These are phyloP conservation scores for Pinctada fucata DNA, from an alignment of 2,888 invertebrate genomes.

Conservation along the genomic window DNA sequence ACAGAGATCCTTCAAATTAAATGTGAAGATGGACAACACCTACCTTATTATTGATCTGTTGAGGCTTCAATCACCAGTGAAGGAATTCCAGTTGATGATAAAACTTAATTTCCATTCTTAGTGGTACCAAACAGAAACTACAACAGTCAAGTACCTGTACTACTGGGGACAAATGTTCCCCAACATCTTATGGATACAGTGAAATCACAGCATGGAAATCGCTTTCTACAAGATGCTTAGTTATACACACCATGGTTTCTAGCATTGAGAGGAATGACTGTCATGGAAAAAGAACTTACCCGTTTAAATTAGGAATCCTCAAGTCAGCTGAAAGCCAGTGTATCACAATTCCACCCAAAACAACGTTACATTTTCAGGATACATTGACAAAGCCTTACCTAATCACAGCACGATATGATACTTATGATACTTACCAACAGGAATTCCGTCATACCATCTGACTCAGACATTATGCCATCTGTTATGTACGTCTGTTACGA, in stretches of 20 bases:
- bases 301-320: not conserved
- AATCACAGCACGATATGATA: too few species aligned
- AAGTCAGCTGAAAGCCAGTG: not conserved
- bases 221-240: constrained; percentile 5
- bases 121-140: constrained; percentile 29
- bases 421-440: too few species aligned
- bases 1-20: not conserved
- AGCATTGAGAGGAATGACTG: not conserved
- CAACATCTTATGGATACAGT: not conserved
- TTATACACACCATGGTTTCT: constrained; percentile 23
- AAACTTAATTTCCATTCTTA: not conserved
- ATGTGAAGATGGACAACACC: not conserved
- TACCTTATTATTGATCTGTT: not conserved
- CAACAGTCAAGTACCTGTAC: constrained; percentile 12
- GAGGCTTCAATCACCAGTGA: not conserved
- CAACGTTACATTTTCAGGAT: too few species aligned
- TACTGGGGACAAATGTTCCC: constrained; percentile 16
- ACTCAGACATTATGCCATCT: too few species aligned
- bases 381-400: too few species aligned
- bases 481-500: too few species aligned
- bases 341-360: constrained; percentile 8
- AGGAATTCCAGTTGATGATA: not conserved
- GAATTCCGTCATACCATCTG: too few species aligned
- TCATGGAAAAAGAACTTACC: not conserved
- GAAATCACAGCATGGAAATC: not conserved